A percentile compares a stretch with the other conserved stretches of the same genome.
Evolutionary conservation across 92 coral and sea anemone genomes (phyloP).

Genomic region (Ricordea florida): DNA sequence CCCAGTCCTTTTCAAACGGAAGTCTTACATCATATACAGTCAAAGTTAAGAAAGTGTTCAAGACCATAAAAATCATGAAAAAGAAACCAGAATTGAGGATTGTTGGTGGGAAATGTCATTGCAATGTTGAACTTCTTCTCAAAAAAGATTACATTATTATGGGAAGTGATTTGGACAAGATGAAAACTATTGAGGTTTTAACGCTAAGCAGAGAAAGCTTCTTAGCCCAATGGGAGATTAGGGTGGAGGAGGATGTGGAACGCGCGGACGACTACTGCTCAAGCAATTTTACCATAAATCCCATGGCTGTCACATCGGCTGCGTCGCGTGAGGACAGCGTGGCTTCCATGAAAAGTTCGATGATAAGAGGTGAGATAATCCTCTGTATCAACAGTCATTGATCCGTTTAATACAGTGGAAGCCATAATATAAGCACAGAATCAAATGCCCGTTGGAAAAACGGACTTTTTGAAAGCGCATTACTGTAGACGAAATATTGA

Average conservation of each 20-base stretch:
- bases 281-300: neutral
- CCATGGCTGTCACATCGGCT: neutral
- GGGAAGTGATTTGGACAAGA: conserved; percentile 16
- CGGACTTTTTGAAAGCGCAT: too few relatives aligned
- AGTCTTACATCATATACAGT: neutral
- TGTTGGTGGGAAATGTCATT: neutral
- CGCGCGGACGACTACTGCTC: neutral
- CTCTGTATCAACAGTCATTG: too few relatives aligned
- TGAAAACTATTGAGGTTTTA: neutral
- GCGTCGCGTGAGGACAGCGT: too few relatives aligned
- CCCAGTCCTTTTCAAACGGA: neutral
- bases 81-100: neutral
- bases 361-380: too few relatives aligned
- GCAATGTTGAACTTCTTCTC: neutral
- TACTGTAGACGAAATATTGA: too few relatives aligned
- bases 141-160: conserved; percentile 25
- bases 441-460: too few relatives aligned
- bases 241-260: neutral
- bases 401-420: too few relatives aligned
- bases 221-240: conserved; percentile 19
- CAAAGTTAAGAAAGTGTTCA: neutral
- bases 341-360: too few relatives aligned
- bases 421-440: too few relatives aligned
- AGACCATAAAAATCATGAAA: neutral
- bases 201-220: conserved; percentile 31